These are phyloP conservation scores for Drosophila carrolli DNA, from an alignment of 1,140 invertebrate genomes.

Conservation along the genomic window DNA sequence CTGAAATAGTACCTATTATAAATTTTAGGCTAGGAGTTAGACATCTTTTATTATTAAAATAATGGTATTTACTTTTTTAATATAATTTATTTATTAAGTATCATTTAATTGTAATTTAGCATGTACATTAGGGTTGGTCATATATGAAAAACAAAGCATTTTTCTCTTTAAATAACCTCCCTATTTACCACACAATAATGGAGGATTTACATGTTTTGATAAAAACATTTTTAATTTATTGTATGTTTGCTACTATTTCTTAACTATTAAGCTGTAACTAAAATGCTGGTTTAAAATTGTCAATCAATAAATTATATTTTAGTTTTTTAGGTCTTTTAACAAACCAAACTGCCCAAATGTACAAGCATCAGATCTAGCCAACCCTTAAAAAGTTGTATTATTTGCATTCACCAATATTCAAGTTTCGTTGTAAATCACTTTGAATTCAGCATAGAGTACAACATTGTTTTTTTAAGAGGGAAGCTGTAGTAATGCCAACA, in stretches of 20 bases:
- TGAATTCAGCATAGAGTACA: background rate
- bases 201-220: too few species aligned
- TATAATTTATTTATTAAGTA: too few species aligned
- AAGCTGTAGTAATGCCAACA: background rate
- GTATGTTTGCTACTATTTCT: background rate
- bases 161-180: too few species aligned
- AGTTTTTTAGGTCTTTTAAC: background rate
- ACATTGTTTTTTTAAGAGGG: background rate
- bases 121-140: too few species aligned
- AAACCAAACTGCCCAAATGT: background rate
- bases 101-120: too few species aligned
- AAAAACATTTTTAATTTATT: too few species aligned
- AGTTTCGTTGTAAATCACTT: slow-evolving; percentile 5
- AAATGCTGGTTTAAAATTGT: slow-evolving; percentile 1
- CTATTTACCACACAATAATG: too few species aligned
- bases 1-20: too few species aligned
- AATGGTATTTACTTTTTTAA: too few species aligned
- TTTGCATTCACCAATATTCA: slow-evolving; percentile 1
- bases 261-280: background rate
- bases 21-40: too few species aligned
- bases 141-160: too few species aligned
- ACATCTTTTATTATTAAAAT: too few species aligned
- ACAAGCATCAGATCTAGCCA: background rate
- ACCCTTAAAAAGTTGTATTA: background rate
- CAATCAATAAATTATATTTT: background rate